These are phyloP conservation scores for Etia nguti DNA, from an alignment of 2,113 vertebrate species.

Conservation along the genomic window DNA sequence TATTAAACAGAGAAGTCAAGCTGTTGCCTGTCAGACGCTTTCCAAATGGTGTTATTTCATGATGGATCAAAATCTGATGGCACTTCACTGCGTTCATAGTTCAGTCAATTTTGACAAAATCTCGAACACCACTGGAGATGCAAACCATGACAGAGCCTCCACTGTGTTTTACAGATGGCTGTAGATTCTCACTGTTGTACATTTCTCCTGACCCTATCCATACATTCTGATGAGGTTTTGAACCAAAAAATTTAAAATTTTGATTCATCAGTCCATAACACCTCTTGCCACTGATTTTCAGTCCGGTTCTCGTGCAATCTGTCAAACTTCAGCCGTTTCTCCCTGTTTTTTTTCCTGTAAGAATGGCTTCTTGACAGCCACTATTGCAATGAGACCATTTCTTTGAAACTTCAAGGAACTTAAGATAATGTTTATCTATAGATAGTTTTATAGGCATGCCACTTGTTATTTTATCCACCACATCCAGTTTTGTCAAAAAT, in stretches of 20 bases:
- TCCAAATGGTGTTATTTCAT: neutral
- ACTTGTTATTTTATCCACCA: neutral
- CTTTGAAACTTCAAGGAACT: neutral
- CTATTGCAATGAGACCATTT: neutral
- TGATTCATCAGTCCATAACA: neutral
- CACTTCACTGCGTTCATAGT: neutral
- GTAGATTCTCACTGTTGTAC: neutral
- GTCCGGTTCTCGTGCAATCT: neutral
- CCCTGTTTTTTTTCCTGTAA: neutral
- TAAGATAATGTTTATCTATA: neutral
- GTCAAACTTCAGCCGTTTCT: neutral
- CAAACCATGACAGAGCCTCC: neutral
- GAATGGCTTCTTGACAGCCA: neutral
- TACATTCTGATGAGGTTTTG: neutral
- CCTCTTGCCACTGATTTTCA: neutral
- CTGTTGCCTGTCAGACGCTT: neutral
- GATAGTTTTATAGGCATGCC: neutral
- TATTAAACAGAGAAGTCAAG: neutral
- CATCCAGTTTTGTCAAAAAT: neutral
- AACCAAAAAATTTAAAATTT: neutral
- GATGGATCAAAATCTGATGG: neutral
- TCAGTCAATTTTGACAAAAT: neutral
- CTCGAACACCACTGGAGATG: neutral
- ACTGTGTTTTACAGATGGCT: neutral
- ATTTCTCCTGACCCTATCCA: neutral